Evolutionary conservation across 2,113 vertebrate genomes (phyloP).

Genomic region (Oostethus manadensis): DNA sequence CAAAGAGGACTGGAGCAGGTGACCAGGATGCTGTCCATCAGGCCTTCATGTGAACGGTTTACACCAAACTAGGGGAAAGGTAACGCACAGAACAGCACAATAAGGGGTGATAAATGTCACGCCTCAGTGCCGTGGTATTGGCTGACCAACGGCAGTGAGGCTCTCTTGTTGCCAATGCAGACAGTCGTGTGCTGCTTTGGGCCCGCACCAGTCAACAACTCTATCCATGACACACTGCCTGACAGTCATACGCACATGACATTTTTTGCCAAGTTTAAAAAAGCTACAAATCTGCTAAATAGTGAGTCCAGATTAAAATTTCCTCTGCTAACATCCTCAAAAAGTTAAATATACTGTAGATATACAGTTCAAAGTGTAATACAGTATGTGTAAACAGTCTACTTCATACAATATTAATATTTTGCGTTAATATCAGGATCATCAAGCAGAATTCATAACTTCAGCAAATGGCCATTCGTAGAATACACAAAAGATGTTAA

Average conservation of each 20-base stretch:
- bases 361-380: no score
- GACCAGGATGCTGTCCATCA: slow-evolving; percentile 31
- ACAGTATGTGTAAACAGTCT: no score
- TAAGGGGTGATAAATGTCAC: slow-evolving; percentile 52
- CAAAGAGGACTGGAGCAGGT: slow-evolving; percentile 4
- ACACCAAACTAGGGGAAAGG: slow-evolving; percentile 43
- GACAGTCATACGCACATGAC: slow-evolving; percentile 7
- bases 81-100: slow-evolving; percentile 34
- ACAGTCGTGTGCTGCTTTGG: slow-evolving; percentile 28
- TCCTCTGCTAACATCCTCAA: no score
- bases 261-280: no score
- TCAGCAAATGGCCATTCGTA: no score
- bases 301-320: no score
- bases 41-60: slow-evolving; percentile 47
- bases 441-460: no score
- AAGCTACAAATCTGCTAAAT: no score
- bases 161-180: slow-evolving; percentile 32
- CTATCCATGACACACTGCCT: neutral
- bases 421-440: no score
- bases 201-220: neutral
- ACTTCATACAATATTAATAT: no score
- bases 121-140: slow-evolving; percentile 23
- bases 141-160: slow-evolving; percentile 48
- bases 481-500: no score
- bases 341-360: no score